Conservation (phyloP, 2,797 vertebrate genomes). For the Enteromius trimaculatus region DNA sequence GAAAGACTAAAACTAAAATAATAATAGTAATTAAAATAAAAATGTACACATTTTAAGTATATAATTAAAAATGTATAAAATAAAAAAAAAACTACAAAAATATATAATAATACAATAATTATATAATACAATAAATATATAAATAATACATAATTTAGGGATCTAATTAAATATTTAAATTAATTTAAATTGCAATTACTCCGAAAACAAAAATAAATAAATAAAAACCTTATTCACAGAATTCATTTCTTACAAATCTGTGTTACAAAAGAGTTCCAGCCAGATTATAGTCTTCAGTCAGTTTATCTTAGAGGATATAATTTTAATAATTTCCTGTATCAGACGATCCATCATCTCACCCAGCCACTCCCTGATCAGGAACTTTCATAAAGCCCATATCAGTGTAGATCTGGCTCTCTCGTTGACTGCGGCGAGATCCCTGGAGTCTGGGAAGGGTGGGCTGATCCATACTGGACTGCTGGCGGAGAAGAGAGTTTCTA, state of each 20-base stretch:
- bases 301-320: not conserved
- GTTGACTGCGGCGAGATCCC: slow-evolving; percentile 60
- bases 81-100: too few species aligned
- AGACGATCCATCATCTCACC: slow-evolving; percentile 69
- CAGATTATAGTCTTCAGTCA: not conserved
- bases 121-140: too few species aligned
- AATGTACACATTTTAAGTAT: too few species aligned
- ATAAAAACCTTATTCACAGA: not conserved
- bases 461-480: slow-evolving; percentile 83
- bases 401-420: slow-evolving; percentile 61
- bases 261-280: not conserved
- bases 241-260: not conserved
- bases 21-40: not conserved
- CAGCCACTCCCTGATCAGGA: slow-evolving; percentile 83
- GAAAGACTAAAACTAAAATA: not conserved
- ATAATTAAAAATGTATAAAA: too few species aligned
- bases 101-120: too few species aligned
- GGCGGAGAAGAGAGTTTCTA: slow-evolving; percentile 72
- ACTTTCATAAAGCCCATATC: slow-evolving; percentile 85
- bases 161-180: too few species aligned
- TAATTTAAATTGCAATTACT: too few species aligned
- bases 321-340: not conserved
- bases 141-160: too few species aligned
- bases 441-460: slow-evolving; percentile 78
- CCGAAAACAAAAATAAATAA: not conserved